Conservation (phyloP, 1,140 invertebrate species). For the Augochlora pura region DNA sequence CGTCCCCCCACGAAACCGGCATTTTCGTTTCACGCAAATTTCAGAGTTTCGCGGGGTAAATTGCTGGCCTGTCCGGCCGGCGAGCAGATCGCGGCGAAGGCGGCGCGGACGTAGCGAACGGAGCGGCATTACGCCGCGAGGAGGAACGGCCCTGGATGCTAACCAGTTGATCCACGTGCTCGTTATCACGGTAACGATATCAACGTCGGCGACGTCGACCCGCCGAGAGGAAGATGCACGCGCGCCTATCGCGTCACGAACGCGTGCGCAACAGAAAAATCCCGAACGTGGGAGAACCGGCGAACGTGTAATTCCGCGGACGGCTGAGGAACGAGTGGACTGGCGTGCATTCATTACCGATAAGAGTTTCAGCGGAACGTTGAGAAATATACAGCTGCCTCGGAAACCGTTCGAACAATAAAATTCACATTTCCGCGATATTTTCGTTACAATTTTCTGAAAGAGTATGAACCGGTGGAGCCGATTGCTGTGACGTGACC, state of each 20-base stretch:
- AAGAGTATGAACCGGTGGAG: no score
- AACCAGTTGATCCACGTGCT: constrained; percentile 42
- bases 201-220: constrained; percentile 1
- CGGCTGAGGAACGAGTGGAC: background rate
- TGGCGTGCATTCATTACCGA: no score
- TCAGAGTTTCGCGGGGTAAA: constrained; percentile 64
- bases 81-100: background rate
- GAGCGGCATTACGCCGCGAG: background rate
- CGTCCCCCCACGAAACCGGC: constrained; percentile 34
- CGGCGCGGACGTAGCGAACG: no score
- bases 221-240: constrained; percentile 14
- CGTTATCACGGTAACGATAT: constrained; percentile 46
- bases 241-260: constrained; percentile 21
- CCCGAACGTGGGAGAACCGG: constrained; percentile 69
- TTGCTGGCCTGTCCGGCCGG: constrained; percentile 54
- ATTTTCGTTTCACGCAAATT: constrained; percentile 69
- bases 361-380: no score
- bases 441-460: no score
- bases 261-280: constrained; percentile 16
- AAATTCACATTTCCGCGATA: no score
- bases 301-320: constrained; percentile 72
- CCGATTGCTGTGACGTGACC: no score
- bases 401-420: no score
- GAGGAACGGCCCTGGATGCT: background rate
- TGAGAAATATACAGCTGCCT: no score